Evolutionary conservation across 2,113 vertebrate species (phyloP), one percentile per base, ranked within the genome.

Genomic region (Plestiodon gilberti): DNA sequence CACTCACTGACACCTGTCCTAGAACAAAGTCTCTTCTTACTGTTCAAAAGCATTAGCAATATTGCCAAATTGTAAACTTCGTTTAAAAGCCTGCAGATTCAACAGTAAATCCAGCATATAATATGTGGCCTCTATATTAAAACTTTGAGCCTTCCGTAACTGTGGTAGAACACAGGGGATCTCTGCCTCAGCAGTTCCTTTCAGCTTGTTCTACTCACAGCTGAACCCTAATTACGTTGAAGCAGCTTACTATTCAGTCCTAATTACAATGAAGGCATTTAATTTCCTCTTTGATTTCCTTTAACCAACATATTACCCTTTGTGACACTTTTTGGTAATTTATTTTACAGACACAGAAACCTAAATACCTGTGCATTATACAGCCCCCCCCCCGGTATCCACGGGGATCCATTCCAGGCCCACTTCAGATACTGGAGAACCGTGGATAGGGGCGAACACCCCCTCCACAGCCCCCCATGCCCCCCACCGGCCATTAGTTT

Each of bases 261-360:
- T 90, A 93, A 88, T 93, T 94, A 94, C 83, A 89, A 86, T 92
- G 90, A 85, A 88, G 89, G 85, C 91, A 93, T 94, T 95, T 95
- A 89, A 95, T 95, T 96, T 94, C 93, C 92, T 94, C 87, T 91
- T 92, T 94, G 91, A 94, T 94, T 96, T 95, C 90, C 92, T 73
- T 91, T 93, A 86, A 83, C 52, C 87, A 93, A 93, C 90, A 95
- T 89, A 93, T 89, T 93, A 89, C 90, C 94, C 88, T 89, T 90
- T 91, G 86, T 90, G 88, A 90, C 93, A 87, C 87, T 92, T 95
- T 92, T 92, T 94, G 90, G 91, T 90, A 93, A 92, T 89, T 96
- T 90, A 83, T 94, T 96, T 94, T 94, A 88, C 85, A 85, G 86
- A 87, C 78, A 43, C 38, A 86, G 89, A 95, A 95, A 94, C 89